A percentile compares a stretch with the other conserved stretches of the same genome.
phyloP scores from a whole-genome alignment of 2,888 invertebrate species.

The Melipona bicolor region DNA sequence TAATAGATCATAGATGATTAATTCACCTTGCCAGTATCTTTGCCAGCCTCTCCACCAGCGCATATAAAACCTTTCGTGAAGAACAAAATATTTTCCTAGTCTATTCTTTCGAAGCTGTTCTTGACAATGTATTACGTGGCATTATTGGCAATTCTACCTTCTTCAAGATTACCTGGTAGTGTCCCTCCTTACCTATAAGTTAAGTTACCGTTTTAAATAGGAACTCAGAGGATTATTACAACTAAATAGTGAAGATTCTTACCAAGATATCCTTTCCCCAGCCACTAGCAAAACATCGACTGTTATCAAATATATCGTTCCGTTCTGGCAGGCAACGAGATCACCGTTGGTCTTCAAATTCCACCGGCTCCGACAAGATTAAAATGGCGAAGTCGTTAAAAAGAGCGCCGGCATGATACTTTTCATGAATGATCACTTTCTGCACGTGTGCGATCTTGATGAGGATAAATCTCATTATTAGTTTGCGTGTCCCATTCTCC shows the following conservation, averaged over 20 bases:
- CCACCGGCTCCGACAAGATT: constrained; percentile 87
- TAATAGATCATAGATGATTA: background rate
- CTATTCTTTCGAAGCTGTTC: constrained; percentile 87
- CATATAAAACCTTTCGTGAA: constrained; percentile 91
- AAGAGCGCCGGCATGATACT: constrained; percentile 88
- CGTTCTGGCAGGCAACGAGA: constrained; percentile 87
- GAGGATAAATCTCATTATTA: constrained; percentile 88
- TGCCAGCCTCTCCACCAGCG: constrained; percentile 90
- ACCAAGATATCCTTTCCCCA: constrained; percentile 91
- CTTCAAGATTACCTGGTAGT: constrained; percentile 88
- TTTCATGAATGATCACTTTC: constrained; percentile 86
- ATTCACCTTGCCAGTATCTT: constrained; percentile 88
- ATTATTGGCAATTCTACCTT: constrained; percentile 91
- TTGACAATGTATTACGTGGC: constrained; percentile 87
- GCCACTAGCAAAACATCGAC: constrained; percentile 89
- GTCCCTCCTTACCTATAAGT: constrained; percentile 83
- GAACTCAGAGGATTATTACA: background rate
- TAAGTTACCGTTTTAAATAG: background rate
- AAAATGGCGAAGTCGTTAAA: constrained; percentile 91
- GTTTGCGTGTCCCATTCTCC: constrained; percentile 95
- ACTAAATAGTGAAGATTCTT: constrained; percentile 73
- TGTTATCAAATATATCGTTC: constrained; percentile 84
- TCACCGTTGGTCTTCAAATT: constrained; percentile 89
- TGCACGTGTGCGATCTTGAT: constrained; percentile 89
- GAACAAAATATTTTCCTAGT: constrained; percentile 88